phyloP scores from a whole-genome alignment of 2,888 invertebrate species.

The Prenolepis imparis region DNA sequence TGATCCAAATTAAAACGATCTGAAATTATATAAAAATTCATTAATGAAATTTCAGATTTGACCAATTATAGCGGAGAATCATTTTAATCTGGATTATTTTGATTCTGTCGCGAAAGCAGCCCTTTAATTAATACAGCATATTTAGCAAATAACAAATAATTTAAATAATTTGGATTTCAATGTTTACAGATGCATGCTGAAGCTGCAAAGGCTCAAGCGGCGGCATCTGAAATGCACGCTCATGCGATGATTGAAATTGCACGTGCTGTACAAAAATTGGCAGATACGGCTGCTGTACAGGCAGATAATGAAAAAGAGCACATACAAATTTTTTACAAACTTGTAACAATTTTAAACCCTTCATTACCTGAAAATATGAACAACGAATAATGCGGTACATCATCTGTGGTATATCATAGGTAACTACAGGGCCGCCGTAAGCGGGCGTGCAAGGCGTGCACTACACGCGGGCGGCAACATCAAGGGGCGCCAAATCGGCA shows the following conservation, averaged over 20 bases:
- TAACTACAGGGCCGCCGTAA: too few species aligned
- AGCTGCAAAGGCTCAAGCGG: conserved; percentile 16
- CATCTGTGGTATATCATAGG: not conserved
- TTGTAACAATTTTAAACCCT: conserved; percentile 1
- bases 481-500: too few species aligned
- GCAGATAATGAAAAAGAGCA: conserved; percentile 12
- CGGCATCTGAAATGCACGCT: conserved; percentile 14
- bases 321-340: conserved; percentile 15
- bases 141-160: not conserved
- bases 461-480: too few species aligned
- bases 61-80: too few species aligned
- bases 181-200: conserved; percentile 32
- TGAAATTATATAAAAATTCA: too few species aligned
- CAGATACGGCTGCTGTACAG: conserved; percentile 26
- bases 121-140: not conserved
- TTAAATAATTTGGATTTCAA: not conserved
- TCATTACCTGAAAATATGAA: not conserved
- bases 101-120: too few species aligned
- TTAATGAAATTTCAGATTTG: too few species aligned
- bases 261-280: conserved; percentile 2
- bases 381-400: not conserved
- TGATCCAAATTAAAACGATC: too few species aligned
- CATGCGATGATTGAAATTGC: conserved; percentile 23
- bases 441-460: too few species aligned
- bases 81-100: too few species aligned